These are phyloP conservation scores for Yponomeuta sedellus DNA, from an alignment of 2,888 invertebrate species.

Conservation along the genomic window DNA sequence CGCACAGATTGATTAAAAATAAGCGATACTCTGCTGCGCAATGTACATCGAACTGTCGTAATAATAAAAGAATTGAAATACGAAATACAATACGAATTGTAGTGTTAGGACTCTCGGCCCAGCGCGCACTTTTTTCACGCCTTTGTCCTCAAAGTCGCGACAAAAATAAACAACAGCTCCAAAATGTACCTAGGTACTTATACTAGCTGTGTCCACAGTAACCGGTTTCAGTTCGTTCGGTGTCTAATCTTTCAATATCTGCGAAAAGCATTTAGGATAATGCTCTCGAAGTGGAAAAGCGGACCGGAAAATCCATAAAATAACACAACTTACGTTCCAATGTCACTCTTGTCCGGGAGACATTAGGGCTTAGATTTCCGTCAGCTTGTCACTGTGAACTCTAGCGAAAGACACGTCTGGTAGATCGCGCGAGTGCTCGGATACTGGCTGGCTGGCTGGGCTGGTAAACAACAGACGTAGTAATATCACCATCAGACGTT, in stretches of 20 bases:
- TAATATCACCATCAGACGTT: background rate
- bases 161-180: too few relatives aligned
- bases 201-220: too few relatives aligned
- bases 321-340: background rate
- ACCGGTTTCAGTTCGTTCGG: background rate
- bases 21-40: too few relatives aligned
- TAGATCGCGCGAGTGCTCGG: background rate
- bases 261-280: background rate
- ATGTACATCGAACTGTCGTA: too few relatives aligned
- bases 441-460: conserved; percentile 5
- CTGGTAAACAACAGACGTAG: conserved; percentile 5
- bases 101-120: too few relatives aligned
- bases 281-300: background rate
- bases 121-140: too few relatives aligned
- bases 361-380: background rate
- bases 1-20: too few relatives aligned
- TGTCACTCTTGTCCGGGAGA: background rate
- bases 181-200: too few relatives aligned
- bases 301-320: background rate
- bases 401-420: background rate
- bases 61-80: too few relatives aligned
- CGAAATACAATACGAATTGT: too few relatives aligned
- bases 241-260: background rate
- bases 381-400: background rate
- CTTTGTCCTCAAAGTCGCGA: too few relatives aligned